phyloP scores from a whole-genome alignment of 1,140 invertebrate species.

The Apolygus lucorum region DNA sequence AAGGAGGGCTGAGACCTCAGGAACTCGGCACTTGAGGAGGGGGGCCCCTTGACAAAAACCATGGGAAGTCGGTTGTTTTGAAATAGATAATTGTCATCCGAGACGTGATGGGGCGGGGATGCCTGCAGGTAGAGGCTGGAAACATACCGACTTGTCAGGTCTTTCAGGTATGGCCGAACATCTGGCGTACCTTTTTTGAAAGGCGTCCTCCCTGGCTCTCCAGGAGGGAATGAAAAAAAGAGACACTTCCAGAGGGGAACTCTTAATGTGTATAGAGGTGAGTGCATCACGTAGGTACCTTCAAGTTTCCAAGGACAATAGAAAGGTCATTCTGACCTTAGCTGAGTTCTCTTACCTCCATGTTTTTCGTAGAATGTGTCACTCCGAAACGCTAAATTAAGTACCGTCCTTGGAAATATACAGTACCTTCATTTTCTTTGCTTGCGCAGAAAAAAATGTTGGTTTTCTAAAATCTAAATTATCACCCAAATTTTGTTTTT shows the following conservation, averaged over 20 bases:
- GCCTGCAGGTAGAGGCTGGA: neutral
- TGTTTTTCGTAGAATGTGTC: too few relatives aligned
- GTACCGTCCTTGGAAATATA: too few relatives aligned
- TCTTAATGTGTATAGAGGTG: neutral
- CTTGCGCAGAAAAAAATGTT: too few relatives aligned
- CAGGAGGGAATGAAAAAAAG: neutral
- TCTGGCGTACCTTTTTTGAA: neutral
- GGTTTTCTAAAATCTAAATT: too few relatives aligned
- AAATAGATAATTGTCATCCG: neutral
- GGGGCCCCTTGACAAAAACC: neutral
- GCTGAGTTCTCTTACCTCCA: too few relatives aligned
- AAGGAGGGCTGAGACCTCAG: neutral
- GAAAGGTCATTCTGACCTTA: too few relatives aligned
- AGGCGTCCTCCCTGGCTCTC: neutral
- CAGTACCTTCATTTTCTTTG: too few relatives aligned
- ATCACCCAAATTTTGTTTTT: too few relatives aligned
- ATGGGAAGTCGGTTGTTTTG: neutral
- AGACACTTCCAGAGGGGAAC: neutral
- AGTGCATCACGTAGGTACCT: neutral
- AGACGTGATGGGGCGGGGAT: neutral
- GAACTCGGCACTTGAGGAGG: too few relatives aligned
- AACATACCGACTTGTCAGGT: neutral
- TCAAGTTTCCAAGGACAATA: too few relatives aligned
- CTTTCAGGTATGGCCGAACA: neutral
- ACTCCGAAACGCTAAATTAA: too few relatives aligned